Evolutionary conservation across 2,888 invertebrate species (phyloP).

Genomic region (Temnothorax unifasciatus): DNA sequence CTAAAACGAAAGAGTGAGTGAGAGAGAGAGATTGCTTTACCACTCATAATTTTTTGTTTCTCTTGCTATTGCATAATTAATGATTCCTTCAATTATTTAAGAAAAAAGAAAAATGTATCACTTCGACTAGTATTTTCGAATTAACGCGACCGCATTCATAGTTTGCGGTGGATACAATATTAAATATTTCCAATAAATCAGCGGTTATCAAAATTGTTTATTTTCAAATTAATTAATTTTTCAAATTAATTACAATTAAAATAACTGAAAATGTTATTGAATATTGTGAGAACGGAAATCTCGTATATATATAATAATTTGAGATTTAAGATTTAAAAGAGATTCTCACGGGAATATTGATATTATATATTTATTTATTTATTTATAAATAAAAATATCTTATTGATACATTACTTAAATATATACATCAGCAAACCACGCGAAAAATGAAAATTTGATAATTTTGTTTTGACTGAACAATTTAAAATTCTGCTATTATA

Average conservation of each 20-base stretch:
- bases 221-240: constrained; percentile 6
- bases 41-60: not conserved
- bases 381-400: not conserved
- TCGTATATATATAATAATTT: not conserved
- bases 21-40: not conserved
- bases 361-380: not conserved
- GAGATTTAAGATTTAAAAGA: not conserved
- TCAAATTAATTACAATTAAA: not conserved
- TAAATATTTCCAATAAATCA: not conserved
- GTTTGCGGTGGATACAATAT: not conserved
- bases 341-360: not conserved
- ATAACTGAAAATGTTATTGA: not conserved
- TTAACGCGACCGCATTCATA: constrained; percentile 64
- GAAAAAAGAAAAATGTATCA: constrained; percentile 61
- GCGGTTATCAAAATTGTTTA: not conserved
- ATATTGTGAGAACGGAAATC: not conserved
- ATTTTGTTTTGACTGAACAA: not conserved
- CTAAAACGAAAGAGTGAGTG: constrained; percentile 25
- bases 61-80: constrained; percentile 69
- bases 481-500: not conserved
- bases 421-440: not conserved
- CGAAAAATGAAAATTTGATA: not conserved
- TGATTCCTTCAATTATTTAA: constrained; percentile 77
- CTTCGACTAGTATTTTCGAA: constrained; percentile 74
- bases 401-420: not conserved